phyloP scores from a whole-genome alignment of 2,797 vertebrate species.

The Pipistrellus kuhlii region DNA sequence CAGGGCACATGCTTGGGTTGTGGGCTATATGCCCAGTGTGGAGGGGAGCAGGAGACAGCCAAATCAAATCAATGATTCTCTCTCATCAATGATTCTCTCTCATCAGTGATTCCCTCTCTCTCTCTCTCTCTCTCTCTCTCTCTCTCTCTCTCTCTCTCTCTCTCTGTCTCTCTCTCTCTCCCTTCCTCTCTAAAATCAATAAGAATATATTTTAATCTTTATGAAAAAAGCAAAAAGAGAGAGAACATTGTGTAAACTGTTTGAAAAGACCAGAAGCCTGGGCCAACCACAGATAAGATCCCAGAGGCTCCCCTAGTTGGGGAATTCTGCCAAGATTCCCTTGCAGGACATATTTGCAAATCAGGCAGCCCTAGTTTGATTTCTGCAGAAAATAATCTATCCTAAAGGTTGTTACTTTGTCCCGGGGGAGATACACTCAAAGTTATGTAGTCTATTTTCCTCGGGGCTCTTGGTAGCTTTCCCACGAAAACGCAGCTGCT shows the following conservation, averaged over 20 bases:
- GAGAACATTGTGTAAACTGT: neutral
- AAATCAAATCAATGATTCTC: too few relatives aligned
- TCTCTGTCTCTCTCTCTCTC: too few relatives aligned
- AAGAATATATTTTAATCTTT: too few relatives aligned
- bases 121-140: too few relatives aligned
- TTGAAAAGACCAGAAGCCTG: slow-evolving; percentile 16
- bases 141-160: too few relatives aligned
- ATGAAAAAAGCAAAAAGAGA: neutral
- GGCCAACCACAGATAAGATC: neutral
- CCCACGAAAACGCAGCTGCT: neutral
- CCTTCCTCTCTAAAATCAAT: too few relatives aligned
- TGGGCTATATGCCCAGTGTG: too few relatives aligned
- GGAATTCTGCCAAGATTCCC: neutral
- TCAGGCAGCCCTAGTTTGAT: neutral
- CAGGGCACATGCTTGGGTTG: too few relatives aligned
- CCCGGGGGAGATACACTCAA: neutral
- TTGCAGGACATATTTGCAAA: neutral
- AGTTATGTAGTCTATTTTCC: neutral
- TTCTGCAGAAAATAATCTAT: slow-evolving; percentile 16
- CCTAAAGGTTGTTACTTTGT: neutral
- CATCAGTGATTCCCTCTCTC: too few relatives aligned
- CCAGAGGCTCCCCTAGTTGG: neutral
- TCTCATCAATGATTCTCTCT: too few relatives aligned
- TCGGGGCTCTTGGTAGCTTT: neutral
- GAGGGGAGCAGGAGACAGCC: too few relatives aligned